phyloP scores from a whole-genome alignment of 2,113 vertebrate species.

The Austrofundulus limnaeus region DNA sequence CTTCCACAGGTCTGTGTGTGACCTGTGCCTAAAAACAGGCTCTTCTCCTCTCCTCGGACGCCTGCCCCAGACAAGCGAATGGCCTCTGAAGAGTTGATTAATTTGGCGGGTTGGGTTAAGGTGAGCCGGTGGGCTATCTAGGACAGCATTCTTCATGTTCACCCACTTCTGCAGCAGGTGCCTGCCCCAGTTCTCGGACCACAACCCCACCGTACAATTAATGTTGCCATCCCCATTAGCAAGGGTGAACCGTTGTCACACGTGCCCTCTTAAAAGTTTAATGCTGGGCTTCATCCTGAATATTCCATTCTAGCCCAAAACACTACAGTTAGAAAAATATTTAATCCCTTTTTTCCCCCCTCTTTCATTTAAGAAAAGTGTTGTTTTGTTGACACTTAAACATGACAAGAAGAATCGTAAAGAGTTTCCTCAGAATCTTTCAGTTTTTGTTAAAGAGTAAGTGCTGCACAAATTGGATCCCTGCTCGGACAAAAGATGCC shows the following conservation, averaged over 20 bases:
- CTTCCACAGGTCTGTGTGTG: slow-evolving; percentile 55
- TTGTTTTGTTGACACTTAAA: neutral
- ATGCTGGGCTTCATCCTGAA: slow-evolving; percentile 19
- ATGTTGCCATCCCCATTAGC: slow-evolving; percentile 62
- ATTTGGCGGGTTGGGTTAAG: slow-evolving; percentile 68
- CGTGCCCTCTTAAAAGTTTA: slow-evolving; percentile 25
- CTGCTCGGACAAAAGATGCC: neutral
- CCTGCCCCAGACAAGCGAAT: slow-evolving; percentile 60
- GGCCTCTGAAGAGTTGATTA: slow-evolving; percentile 74
- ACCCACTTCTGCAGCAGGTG: slow-evolving; percentile 81
- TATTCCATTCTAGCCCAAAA: slow-evolving; percentile 30
- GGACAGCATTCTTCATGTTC: slow-evolving; percentile 81
- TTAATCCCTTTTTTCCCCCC: neutral
- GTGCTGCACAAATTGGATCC: neutral
- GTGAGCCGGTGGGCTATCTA: slow-evolving; percentile 76
- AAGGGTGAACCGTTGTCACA: slow-evolving; percentile 40
- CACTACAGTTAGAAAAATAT: neutral
- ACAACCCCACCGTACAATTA: slow-evolving; percentile 70
- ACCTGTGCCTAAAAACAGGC: slow-evolving; percentile 57
- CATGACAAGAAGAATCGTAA: neutral
- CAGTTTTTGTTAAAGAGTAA: neutral
- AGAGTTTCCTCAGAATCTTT: neutral
- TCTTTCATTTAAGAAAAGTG: neutral
- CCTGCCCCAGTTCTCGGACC: slow-evolving; percentile 78
- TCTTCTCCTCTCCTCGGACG: slow-evolving; percentile 39